Base-by-base conservation (phyloP, 1,140 invertebrate genomes). In the Drosophila leontia region DNA sequence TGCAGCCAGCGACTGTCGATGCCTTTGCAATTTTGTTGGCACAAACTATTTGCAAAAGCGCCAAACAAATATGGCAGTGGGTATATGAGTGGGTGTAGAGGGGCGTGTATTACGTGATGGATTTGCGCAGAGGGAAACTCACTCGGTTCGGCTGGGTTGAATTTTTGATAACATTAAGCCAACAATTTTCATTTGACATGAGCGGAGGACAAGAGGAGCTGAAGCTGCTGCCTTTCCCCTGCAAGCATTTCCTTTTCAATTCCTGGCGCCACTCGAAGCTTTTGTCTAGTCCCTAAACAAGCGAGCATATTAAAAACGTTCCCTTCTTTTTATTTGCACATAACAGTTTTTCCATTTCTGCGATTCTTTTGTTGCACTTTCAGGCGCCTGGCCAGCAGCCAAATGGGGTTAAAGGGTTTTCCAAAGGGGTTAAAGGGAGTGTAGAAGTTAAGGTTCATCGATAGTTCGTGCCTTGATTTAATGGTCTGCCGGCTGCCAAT, bases 401-500 rank as follows among this genome's bases (percentile, higher is more conserved):
- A 84, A 88, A 78, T 65, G 63, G 62, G 61, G 53, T 56, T 56
- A 56, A 56, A 19, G 51, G 13, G 68, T 61, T 69, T 53, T 37
- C 17, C 11, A 12, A 55, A 45, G 32, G 61, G 51, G 63, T 59
- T n/a, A 53, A 68, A 41, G 34, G n/a, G 35, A 12, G 29, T 9
- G 64, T 19, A 19, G 19, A 41, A 41, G 57, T 42, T 62, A 37
- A 65, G 80, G 80, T 88, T 80, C 78, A 84, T 87, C 78, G 81
- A 88, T 88, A 84, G 84, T 88, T 88, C 84, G 84, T 88, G 84
- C 85, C 67, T 85, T 88, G 85, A 88, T 88, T 88, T 88, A 88
- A 90, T 85, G 75, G 85, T 91, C 85, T 90, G 60, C 59, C 37
- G 35, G 71, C 70, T 88, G 85, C 68, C 85, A 88, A 91, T 56